Percentiles rank a stretch among this genome's conserved stretches.
Conservation (phyloP, 2,888 invertebrate species). For the Lasius fuliginosus region DNA sequence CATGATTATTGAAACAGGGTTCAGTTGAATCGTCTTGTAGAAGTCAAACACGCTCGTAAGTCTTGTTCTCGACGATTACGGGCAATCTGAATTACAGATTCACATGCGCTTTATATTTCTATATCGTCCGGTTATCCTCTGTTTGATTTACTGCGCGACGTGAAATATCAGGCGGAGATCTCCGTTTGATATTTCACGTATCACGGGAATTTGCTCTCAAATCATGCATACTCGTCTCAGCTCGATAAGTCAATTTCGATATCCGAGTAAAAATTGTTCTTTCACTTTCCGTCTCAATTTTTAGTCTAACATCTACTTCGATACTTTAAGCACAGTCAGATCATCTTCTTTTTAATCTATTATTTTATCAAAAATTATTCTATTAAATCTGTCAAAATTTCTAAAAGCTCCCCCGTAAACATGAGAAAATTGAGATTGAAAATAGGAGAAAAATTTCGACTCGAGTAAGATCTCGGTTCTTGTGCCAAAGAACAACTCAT, state of each 20-base stretch:
- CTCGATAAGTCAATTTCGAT: slow-evolving; percentile 69
- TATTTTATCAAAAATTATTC: not conserved
- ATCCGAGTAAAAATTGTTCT: not conserved
- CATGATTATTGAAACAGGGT: not conserved
- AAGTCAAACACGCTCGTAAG: slow-evolving; percentile 54
- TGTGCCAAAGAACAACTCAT: not conserved
- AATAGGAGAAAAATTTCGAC: not conserved
- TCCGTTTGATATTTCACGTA: slow-evolving; percentile 78
- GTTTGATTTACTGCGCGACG: slow-evolving; percentile 78
- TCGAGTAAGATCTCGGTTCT: slow-evolving; percentile 2
- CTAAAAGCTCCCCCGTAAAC: not conserved
- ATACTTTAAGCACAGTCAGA: not conserved
- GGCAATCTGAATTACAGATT: slow-evolving; percentile 69
- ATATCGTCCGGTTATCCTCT: slow-evolving; percentile 72
- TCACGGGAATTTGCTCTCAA: slow-evolving; percentile 74
- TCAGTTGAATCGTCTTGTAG: slow-evolving; percentile 60
- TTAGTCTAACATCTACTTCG: not conserved
- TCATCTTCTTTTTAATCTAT: not conserved
- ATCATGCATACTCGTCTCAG: slow-evolving; percentile 58
- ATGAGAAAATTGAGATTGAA: not conserved
- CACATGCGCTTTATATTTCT: slow-evolving; percentile 75
- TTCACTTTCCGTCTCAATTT: not conserved
- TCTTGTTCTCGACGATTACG: slow-evolving; percentile 73
- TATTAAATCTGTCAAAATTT: not conserved
- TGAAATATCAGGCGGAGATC: slow-evolving; percentile 71